Evolutionary conservation across 2,113 vertebrate genomes (phyloP), one percentile per base, ranked within the genome.

Genomic region (Psettodes erumei): DNA sequence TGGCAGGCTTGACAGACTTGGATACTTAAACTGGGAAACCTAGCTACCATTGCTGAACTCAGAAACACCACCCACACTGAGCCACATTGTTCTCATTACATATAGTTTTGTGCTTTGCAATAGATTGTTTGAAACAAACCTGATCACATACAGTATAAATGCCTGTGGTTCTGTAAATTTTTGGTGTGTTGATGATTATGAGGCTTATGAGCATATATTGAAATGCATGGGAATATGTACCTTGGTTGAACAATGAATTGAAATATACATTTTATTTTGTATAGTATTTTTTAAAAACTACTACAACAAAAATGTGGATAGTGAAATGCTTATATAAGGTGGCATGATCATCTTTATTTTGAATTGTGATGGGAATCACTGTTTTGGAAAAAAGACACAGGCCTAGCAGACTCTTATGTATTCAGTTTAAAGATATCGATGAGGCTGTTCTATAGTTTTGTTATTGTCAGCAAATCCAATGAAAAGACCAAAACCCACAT

Each of bases 181-280:
- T 32, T 16, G n/a, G n/a, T 45, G 37, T 53, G 38, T 47, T 48
- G 2, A 38, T 13, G 18, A 16, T 28, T 50, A n/a, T 23, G 18
- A 40, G 21, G 12, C n/a, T 67, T 48, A 12, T 28, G 38, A 50
- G 40, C 50, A 16, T 47, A 15, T 66, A 53, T 25, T 56, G 1
- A 42, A 42, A 40, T 42, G 45, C 33, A 60, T 66, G 21, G 37
- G 23, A 94, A 92, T 93, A 91, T 92, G n/a, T 48, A 12, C 21
- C 47, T 21, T 25, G 21, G 21, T 23, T 23, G 8, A 48, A 48
- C 2, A 43, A 5, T 5, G 16, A 42, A 32, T 43, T 33, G 11
- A 19, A 18, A 25, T 33, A 43, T 35, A 37, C 30, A 10, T 64
- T 51, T 25, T 19, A 54, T 50, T 65, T 60, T 66, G 23, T 54